A percentile compares a stretch with the other conserved stretches of the same genome.
Evolutionary conservation across 2,113 vertebrate species (phyloP).

Genomic region (Verasper variegatus): DNA sequence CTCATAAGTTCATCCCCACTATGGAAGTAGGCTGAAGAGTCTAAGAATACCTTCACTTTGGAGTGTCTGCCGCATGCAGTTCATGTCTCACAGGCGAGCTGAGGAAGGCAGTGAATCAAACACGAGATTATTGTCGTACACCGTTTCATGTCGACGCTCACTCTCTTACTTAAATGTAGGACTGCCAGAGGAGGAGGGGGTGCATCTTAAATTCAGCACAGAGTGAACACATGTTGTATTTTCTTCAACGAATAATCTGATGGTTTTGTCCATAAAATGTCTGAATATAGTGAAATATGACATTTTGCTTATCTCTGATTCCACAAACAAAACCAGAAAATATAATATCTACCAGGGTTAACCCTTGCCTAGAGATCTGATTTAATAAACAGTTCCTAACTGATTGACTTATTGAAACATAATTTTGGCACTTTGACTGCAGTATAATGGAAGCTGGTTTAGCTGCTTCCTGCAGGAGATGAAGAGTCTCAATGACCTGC

Average conservation of each 20-base stretch:
- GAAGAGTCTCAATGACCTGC: too few relatives aligned
- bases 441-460: too few relatives aligned
- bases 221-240: background rate
- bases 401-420: too few relatives aligned
- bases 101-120: slow-evolving; percentile 35
- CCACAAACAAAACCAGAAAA: too few relatives aligned
- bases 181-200: background rate
- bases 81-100: slow-evolving; percentile 42
- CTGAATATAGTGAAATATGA: background rate
- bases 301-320: too few relatives aligned
- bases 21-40: slow-evolving; percentile 56
- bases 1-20: slow-evolving; percentile 53
- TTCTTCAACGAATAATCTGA: too few relatives aligned
- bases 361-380: too few relatives aligned
- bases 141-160: slow-evolving; percentile 2
- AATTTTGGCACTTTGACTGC: too few relatives aligned
- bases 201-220: slow-evolving; percentile 11
- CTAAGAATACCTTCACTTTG: slow-evolving; percentile 77
- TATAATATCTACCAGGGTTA: too few relatives aligned
- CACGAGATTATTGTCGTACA: slow-evolving; percentile 31
- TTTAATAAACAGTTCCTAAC: too few relatives aligned
- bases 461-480: too few relatives aligned
- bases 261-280: background rate
- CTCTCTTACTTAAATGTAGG: slow-evolving; percentile 10
- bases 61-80: slow-evolving; percentile 44